phyloP scores from a whole-genome alignment of 2,797 vertebrate species.

The Paratrypauchen microcephalus region DNA sequence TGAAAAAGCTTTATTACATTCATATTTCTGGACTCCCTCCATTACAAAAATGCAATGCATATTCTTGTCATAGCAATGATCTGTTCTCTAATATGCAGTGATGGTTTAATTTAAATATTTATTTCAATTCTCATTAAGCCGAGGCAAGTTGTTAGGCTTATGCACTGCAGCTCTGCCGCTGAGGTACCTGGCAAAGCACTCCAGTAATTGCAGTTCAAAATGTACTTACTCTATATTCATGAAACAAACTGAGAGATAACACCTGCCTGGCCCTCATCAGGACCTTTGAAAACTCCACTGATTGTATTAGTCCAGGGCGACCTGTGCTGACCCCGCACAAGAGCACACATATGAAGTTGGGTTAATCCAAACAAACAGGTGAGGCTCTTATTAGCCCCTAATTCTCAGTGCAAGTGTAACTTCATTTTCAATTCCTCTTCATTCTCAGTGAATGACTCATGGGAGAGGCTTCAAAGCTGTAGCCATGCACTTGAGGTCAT shows the following conservation, averaged over 20 bases:
- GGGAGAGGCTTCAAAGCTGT: constrained; percentile 67
- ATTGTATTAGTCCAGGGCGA: constrained; percentile 33
- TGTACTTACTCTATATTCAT: neutral
- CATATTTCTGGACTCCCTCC: neutral
- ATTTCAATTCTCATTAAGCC: neutral
- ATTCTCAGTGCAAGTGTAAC: constrained; percentile 62
- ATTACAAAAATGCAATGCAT: neutral
- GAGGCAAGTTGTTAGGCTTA: neutral
- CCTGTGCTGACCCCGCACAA: constrained; percentile 38
- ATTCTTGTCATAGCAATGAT: neutral
- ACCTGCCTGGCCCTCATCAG: constrained; percentile 8
- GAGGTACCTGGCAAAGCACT: neutral
- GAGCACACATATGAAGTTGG: constrained; percentile 54
- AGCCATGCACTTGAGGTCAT: constrained; percentile 71
- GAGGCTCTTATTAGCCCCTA: constrained; percentile 59
- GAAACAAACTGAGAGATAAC: constrained; percentile 19
- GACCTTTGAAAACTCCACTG: constrained; percentile 26
- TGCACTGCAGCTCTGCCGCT: neutral
- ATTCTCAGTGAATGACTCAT: constrained; percentile 46
- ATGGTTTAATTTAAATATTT: neutral
- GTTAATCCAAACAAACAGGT: constrained; percentile 66
- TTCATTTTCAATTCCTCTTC: constrained; percentile 62
- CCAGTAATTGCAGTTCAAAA: neutral
- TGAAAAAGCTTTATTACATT: no score
- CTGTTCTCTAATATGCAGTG: neutral